Conservation (phyloP, 2,888 invertebrate species). For the Limenitis arthemis region DNA sequence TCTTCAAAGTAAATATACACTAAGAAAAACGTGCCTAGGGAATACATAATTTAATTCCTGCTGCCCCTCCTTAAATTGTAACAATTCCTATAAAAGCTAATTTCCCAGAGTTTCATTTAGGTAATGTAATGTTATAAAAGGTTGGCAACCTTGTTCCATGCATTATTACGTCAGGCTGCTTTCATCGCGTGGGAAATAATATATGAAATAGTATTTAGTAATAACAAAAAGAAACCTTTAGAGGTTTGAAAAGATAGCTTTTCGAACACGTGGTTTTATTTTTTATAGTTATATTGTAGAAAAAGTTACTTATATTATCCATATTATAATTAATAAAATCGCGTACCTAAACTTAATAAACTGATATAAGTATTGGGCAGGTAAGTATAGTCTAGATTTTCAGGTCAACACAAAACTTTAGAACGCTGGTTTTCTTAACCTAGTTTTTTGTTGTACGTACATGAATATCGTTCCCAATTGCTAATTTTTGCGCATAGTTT, state of each 20-base stretch:
- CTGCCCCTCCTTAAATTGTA: background rate
- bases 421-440: constrained; percentile 22
- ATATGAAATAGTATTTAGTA: too few species aligned
- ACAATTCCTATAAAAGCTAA: constrained; percentile 1
- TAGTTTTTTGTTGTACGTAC: constrained; percentile 28
- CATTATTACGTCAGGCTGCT: constrained; percentile 46
- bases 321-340: too few species aligned
- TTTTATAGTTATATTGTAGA: too few species aligned
- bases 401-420: constrained; percentile 11
- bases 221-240: too few species aligned
- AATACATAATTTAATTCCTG: too few species aligned
- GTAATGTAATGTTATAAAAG: constrained; percentile 17
- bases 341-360: too few species aligned
- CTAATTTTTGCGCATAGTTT: constrained; percentile 32
- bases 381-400: constrained; percentile 4
- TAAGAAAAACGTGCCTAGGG: too few species aligned
- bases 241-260: too few species aligned
- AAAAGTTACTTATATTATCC: too few species aligned
- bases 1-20: too few species aligned
- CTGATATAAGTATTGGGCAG: too few species aligned
- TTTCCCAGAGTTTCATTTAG: constrained; percentile 16
- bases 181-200: constrained; percentile 67
- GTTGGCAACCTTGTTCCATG: constrained; percentile 27
- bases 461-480: constrained; percentile 42
- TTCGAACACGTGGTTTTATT: too few species aligned